Evolutionary conservation across 2,113 vertebrate genomes (phyloP).

Genomic region (Okapia johnstoni): DNA sequence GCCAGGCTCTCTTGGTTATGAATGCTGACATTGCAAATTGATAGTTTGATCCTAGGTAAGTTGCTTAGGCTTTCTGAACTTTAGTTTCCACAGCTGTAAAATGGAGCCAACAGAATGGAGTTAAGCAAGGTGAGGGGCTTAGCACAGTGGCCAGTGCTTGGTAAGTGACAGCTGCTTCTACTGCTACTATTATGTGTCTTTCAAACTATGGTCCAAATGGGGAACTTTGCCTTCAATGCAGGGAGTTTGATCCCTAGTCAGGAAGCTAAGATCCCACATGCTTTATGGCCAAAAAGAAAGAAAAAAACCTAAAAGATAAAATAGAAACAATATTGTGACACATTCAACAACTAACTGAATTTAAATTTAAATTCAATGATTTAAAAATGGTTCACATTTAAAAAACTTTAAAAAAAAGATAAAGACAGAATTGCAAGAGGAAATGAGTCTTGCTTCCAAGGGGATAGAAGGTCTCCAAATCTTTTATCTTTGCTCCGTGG

Average conservation of each 20-base stretch:
- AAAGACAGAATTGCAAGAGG: neutral
- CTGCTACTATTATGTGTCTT: neutral
- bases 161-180: neutral
- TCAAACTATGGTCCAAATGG: neutral
- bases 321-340: neutral
- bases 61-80: neutral
- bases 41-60: neutral
- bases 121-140: neutral
- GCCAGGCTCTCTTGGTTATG: neutral
- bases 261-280: neutral
- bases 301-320: too few species aligned
- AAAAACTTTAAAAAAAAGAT: neutral
- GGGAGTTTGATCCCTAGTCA: neutral
- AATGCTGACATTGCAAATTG: neutral
- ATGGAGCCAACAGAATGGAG: neutral
- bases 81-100: neutral
- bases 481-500: neutral
- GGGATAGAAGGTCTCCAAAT: neutral
- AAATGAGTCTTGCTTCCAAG: neutral
- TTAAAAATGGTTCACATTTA: neutral
- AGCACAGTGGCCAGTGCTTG: neutral
- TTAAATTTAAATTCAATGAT: neutral
- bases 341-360: neutral
- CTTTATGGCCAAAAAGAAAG: neutral
- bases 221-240: neutral